These are phyloP conservation scores for Labroides dimidiatus DNA, from an alignment of 2,797 vertebrate species.

Conservation along the genomic window DNA sequence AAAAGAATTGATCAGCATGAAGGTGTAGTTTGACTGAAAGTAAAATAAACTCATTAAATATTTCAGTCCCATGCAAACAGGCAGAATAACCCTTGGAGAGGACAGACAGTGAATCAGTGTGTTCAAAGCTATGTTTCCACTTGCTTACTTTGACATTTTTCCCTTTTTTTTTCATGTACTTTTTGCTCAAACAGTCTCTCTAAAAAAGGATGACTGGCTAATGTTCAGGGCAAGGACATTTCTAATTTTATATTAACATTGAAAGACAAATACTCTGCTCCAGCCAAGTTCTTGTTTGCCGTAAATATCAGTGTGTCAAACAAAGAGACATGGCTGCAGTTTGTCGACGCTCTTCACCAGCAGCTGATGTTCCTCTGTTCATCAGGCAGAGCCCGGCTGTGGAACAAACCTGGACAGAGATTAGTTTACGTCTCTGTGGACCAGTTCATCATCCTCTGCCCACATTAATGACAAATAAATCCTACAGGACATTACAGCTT, in stretches of 20 bases:
- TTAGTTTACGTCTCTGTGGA: slow-evolving; percentile 51
- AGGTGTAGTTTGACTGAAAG: slow-evolving; percentile 8
- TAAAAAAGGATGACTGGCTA: slow-evolving; percentile 26
- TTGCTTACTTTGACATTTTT: not conserved
- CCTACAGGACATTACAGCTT: slow-evolving; percentile 56
- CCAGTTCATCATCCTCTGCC: slow-evolving; percentile 64
- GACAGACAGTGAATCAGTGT: slow-evolving; percentile 3
- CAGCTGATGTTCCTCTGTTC: slow-evolving; percentile 33
- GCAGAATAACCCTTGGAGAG: not conserved
- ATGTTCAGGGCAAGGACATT: slow-evolving; percentile 39
- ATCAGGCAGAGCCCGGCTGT: slow-evolving; percentile 26
- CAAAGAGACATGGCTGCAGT: slow-evolving; percentile 45
- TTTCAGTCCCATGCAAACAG: slow-evolving; percentile 23
- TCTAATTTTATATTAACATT: slow-evolving; percentile 54
- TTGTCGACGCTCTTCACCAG: slow-evolving; percentile 27
- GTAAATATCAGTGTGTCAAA: slow-evolving; percentile 46
- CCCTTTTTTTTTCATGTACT: not conserved
- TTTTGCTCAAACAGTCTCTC: not conserved
- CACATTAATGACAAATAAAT: slow-evolving; percentile 55
- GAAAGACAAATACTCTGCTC: slow-evolving; percentile 38
- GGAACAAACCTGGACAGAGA: slow-evolving; percentile 44
- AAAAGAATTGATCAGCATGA: slow-evolving; percentile 44
- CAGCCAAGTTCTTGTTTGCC: slow-evolving; percentile 38
- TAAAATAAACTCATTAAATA: slow-evolving; percentile 25
- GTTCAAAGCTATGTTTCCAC: not conserved